Evolutionary conservation across 2,888 invertebrate genomes (phyloP).

Genomic region (Nemotelus pantherinus): DNA sequence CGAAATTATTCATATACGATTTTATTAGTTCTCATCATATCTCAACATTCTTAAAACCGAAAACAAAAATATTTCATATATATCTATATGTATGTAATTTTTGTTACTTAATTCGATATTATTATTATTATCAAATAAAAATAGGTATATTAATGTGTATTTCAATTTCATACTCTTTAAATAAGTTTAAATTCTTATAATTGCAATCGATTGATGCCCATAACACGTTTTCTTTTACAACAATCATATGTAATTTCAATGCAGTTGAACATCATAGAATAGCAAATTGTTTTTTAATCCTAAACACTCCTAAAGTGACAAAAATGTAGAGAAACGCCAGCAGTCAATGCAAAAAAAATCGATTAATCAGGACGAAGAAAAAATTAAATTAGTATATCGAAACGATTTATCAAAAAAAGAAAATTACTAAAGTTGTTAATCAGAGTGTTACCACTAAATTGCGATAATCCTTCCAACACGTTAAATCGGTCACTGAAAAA

Average conservation of each 20-base stretch:
- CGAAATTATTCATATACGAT: slow-evolving; percentile 11
- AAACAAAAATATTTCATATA: slow-evolving; percentile 38
- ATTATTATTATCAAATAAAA: slow-evolving; percentile 31
- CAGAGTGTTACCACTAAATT: neutral
- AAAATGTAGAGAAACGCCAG: neutral
- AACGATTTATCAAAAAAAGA: neutral
- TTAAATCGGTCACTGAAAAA: neutral
- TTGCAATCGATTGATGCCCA: neutral
- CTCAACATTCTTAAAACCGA: slow-evolving; percentile 38
- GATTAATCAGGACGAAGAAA: neutral
- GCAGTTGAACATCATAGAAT: slow-evolving; percentile 20
- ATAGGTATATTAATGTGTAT: slow-evolving; percentile 16
- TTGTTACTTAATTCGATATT: slow-evolving; percentile 8
- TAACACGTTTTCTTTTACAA: slow-evolving; percentile 24
- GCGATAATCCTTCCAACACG: neutral
- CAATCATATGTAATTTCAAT: slow-evolving; percentile 23
- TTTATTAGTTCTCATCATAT: slow-evolving; percentile 41
- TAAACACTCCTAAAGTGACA: slow-evolving; percentile 1
- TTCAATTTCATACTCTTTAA: neutral
- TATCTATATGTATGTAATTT: slow-evolving; percentile 9
- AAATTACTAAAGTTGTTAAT: slow-evolving; percentile 5
- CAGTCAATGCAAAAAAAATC: neutral
- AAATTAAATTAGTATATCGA: neutral
- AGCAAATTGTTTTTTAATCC: neutral
- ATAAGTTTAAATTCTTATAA: slow-evolving; percentile 21